Evolutionary conservation across 1,140 invertebrate species (phyloP), one percentile per base, ranked within the genome.

Genomic region (Bombus balteatus): DNA sequence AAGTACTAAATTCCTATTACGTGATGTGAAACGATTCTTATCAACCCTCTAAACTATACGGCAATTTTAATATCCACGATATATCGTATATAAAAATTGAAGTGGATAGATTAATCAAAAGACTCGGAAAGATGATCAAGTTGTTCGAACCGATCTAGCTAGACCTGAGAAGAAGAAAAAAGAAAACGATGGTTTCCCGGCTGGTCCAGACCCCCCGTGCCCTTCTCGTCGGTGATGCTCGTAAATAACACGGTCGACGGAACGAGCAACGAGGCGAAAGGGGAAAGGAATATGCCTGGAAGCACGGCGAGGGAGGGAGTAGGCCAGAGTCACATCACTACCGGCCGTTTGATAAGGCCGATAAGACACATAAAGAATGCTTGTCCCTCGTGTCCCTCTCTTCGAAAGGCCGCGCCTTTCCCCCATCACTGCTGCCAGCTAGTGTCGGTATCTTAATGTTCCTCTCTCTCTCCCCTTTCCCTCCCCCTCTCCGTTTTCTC

Each of bases 311-410:
- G 39, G 41, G 72, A 53, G 39, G 53, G 74, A 80, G 68, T 90
- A 83, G 89, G 84, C 88, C 91, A 83, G 91, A 92, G 93, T 94
- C 92, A 90, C 93, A 93, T 94, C 93, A 93, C 92, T 94, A 92
- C 92, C 84, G 91, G 90, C 92, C 93, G 90, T 90, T 94, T 92
- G 94, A 94, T 94, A 94, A 94, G 92, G 22, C 91, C 91, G 94
- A 94, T 94, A 94, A 94, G 93, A 62, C 89, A 89, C 85, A 94
- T 94, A 94, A 93, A 94, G 93, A 94, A 94, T 94, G 90, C 89
- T 93, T 93, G 92, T 92, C 92, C 91, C 90, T 91, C 90, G 85
- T 91, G 89, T 85, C 68, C 75, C 86, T 83, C 73, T 68, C 81
- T 72, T 41, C 47, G 32, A 32, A 28, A 75, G 39, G 53, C 78